phyloP scores from a whole-genome alignment of 53 echinoderm and acorn worm species.

The Henricia sp. region DNA sequence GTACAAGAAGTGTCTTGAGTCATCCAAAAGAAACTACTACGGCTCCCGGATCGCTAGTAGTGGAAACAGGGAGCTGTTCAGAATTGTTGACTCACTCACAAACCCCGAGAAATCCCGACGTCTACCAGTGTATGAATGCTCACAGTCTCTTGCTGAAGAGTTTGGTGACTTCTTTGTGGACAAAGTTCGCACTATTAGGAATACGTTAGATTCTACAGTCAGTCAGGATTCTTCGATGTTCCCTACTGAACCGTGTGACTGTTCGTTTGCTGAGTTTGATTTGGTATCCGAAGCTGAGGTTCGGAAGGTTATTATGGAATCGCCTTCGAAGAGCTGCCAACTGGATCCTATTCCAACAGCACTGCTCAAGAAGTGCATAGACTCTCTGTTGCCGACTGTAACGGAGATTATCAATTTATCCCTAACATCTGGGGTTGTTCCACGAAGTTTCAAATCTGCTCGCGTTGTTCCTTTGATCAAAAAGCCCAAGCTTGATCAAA shows the following conservation, averaged over 20 bases:
- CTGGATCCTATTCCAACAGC: no score
- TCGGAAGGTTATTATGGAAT: neutral
- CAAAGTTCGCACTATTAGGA: neutral
- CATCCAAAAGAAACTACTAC: neutral
- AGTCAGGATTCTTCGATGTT: neutral
- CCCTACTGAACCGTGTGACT: neutral
- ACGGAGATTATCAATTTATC: no score
- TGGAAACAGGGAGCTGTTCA: constrained; percentile 8
- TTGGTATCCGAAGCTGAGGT: neutral
- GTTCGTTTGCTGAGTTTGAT: neutral
- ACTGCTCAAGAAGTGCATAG: no score
- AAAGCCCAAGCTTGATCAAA: no score
- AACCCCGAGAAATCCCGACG: neutral
- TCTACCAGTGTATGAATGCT: constrained; percentile 1
- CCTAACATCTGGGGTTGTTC: no score
- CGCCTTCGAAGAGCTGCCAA: no score
- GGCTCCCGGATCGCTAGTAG: neutral
- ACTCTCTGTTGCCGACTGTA: no score
- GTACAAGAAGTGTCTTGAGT: constrained; percentile 13
- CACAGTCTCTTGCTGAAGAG: constrained; percentile 1
- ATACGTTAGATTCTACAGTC: neutral
- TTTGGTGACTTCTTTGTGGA: constrained; percentile 7
- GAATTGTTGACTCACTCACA: constrained; percentile 4
- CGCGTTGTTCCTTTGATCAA: no score
- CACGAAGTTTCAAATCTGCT: no score